Percentiles rank a stretch among this genome's conserved stretches.
Conservation (phyloP, 2,113 vertebrate genomes). For the Rissa tridactyla region DNA sequence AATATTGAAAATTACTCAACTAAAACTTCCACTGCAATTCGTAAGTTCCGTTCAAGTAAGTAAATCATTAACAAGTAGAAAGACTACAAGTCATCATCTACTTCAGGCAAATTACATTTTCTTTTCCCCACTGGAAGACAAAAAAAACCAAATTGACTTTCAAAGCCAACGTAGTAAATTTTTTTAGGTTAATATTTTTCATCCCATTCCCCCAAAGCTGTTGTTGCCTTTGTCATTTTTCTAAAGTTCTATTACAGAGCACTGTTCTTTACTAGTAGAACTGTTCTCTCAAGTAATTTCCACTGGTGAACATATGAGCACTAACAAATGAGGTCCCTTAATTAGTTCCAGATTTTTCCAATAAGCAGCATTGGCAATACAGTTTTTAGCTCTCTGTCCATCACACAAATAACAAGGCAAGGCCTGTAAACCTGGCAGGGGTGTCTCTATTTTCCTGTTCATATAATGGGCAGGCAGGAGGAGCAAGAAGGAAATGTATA, state of each 20-base stretch:
- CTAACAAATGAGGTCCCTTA: constrained; percentile 11
- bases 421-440: constrained; percentile 29
- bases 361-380: neutral
- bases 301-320: neutral
- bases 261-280: neutral
- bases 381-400: neutral
- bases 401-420: constrained; percentile 20
- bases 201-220: neutral
- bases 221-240: neutral
- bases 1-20: neutral
- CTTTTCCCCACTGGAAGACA: neutral
- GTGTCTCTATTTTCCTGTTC: neutral
- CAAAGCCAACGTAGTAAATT: neutral
- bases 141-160: neutral
- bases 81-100: neutral
- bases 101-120: neutral
- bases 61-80: constrained; percentile 7
- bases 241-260: neutral
- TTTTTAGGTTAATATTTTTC: neutral
- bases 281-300: constrained; percentile 4
- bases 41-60: neutral
- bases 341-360: constrained; percentile 40
- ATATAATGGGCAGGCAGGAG: neutral
- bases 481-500: neutral
- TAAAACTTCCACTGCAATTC: neutral